Conservation (phyloP, 2,113 vertebrate species). For the Indri indri region DNA sequence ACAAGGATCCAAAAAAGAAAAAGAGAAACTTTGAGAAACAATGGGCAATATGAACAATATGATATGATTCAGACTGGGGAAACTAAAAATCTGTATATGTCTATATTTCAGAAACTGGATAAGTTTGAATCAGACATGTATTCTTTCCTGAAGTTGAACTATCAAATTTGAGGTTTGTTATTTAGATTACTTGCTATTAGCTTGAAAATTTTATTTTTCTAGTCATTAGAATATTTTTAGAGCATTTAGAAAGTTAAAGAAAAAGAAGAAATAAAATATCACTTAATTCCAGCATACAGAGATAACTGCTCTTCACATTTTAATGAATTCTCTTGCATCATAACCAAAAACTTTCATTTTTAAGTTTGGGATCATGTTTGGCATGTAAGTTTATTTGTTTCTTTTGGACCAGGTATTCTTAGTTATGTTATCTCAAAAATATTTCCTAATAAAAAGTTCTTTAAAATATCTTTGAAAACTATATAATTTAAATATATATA, state of each 20-base stretch:
- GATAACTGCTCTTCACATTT: conserved; percentile 12
- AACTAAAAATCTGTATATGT: not conserved
- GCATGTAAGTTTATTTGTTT: not conserved
- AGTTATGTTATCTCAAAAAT: not conserved
- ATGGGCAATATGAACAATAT: not conserved
- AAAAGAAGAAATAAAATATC: conserved; percentile 39
- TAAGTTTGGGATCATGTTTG: conserved; percentile 3
- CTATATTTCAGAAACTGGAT: not conserved
- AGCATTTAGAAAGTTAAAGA: conserved; percentile 23
- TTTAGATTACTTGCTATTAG: conserved; percentile 36
- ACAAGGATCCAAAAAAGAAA: not conserved
- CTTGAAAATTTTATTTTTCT: not conserved
- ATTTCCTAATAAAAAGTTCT: not conserved
- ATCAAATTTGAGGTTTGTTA: conserved; percentile 33
- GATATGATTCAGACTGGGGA: not conserved
- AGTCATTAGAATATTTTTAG: not conserved
- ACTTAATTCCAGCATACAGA: not conserved
- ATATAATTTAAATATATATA: not conserved
- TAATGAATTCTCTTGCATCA: conserved; percentile 16
- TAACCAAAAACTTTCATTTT: conserved; percentile 2
- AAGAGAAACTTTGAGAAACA: not conserved
- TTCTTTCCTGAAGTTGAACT: conserved; percentile 20
- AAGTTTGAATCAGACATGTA: conserved; percentile 19
- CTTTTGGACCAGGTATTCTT: not conserved
- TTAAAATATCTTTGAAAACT: not conserved